Base-by-base conservation (phyloP, 2,113 vertebrate genomes). In the Acanthisitta chloris region DNA sequence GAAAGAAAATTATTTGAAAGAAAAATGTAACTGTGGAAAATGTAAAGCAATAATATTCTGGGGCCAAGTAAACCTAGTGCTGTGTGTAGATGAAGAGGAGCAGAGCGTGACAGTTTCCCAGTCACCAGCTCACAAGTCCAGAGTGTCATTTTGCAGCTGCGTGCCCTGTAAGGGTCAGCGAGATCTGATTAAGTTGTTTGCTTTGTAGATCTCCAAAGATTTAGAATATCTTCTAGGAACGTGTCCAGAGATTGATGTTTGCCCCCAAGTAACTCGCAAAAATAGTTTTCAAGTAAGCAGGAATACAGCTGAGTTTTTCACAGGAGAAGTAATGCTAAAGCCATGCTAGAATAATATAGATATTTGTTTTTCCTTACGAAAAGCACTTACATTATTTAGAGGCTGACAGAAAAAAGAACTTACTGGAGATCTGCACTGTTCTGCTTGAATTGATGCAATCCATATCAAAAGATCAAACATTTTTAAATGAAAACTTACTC, bases 81-180 rank as follows among this genome's bases (percentile, higher is more conserved):
- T 77, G 46, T 14, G 15, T 55, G 64, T 34, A 28, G 80, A 49
- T 59, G 43, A 86, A 67, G 73, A 16, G 20, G 69, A 91, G 62
- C 6, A 0, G 33, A 49, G 52, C 48, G 70, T 89, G 89, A 78
- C 70, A 34, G 43, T 64, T 92, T 59, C 51, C 61, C 25, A 57
- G 69, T 74, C 82, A 70, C 31, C 59, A 23, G 17, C 17, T 80
- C 59, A 43, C 67, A 46, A 81, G 31, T 18, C 29, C 11, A 62
- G 83, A 86, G 89, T 92, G 69, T 94, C 86, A 69, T n/a, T 86
- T 94, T 92, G 83, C 93, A 92, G 54, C 81, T 76, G 67, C 31
- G 1, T 70, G 66, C 72, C 38, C 66, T 61, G 26, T 25, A 49
- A 81, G 6, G 9, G 88, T 82, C 58, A 45, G 34, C 24, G 61